Evolutionary conservation across 2,113 vertebrate genomes (phyloP).

Genomic region (Myiopsitta monachus): DNA sequence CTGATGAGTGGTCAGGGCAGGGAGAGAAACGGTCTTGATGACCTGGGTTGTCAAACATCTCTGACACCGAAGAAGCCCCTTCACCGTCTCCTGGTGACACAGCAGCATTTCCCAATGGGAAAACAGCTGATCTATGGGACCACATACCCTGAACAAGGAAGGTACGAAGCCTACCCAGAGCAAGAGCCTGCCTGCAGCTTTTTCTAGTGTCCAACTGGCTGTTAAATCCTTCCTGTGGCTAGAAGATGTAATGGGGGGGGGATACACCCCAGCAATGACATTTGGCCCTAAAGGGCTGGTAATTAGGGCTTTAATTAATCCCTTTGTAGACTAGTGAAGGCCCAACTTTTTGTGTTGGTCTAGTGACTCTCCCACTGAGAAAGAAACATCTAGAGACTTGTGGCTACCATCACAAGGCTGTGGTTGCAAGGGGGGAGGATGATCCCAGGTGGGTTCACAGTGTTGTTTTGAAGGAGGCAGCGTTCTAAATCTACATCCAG

Average conservation of each 20-base stretch:
- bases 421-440: neutral
- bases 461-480: neutral
- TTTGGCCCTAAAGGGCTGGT: neutral
- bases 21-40: neutral
- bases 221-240: neutral
- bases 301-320: conserved; percentile 26
- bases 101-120: neutral
- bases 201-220: neutral
- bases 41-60: neutral
- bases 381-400: neutral
- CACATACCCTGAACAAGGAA: neutral
- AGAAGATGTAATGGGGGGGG: neutral
- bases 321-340: neutral
- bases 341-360: conserved; percentile 26
- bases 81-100: neutral
- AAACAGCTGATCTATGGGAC: neutral
- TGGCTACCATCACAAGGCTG: accelerated
- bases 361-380: neutral
- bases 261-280: neutral
- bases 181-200: conserved; percentile 26
- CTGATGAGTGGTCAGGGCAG: neutral
- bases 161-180: neutral
- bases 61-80: neutral
- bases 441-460: neutral
- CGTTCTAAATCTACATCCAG: neutral